These are phyloP conservation scores for Geotrupes spiniger DNA, from an alignment of 2,888 invertebrate species.

Conservation along the genomic window DNA sequence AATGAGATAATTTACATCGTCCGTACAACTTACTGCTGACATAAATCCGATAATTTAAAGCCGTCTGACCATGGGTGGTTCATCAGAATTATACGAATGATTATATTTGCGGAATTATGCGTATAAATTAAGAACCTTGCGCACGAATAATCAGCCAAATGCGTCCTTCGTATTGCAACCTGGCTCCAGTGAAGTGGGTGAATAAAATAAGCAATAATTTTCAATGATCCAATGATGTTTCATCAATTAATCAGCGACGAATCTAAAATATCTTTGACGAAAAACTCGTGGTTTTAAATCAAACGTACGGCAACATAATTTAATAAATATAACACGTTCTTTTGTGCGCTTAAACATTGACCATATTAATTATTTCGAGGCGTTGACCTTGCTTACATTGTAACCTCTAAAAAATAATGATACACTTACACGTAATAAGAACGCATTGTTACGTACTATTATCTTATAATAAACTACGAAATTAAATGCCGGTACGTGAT, in stretches of 20 bases:
- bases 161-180: too few relatives aligned
- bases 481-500: slow-evolving; percentile 16
- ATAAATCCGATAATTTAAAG: slow-evolving; percentile 38
- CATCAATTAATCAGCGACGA: too few relatives aligned
- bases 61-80: slow-evolving; percentile 35
- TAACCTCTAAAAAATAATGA: slow-evolving; percentile 2
- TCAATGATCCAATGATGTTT: too few relatives aligned
- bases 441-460: slow-evolving; percentile 15
- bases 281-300: too few relatives aligned
- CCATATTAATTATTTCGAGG: slow-evolving; percentile 1
- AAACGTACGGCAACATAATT: neutral
- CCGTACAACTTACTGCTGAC: slow-evolving; percentile 34
- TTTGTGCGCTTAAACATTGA: slow-evolving; percentile 1
- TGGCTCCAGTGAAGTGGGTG: too few relatives aligned
- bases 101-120: slow-evolving; percentile 23
- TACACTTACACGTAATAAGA: slow-evolving; percentile 4
- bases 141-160: too few relatives aligned
- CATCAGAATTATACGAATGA: slow-evolving; percentile 35
- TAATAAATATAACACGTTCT: slow-evolving; percentile 4
- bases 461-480: slow-evolving; percentile 21
- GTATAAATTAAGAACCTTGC: slow-evolving; percentile 2
- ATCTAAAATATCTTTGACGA: too few relatives aligned
- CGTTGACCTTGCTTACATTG: neutral
- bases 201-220: too few relatives aligned
- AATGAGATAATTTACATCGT: slow-evolving; percentile 35